phyloP scores from a whole-genome alignment of 1,140 invertebrate genomes.

The Chelonus insularis region DNA sequence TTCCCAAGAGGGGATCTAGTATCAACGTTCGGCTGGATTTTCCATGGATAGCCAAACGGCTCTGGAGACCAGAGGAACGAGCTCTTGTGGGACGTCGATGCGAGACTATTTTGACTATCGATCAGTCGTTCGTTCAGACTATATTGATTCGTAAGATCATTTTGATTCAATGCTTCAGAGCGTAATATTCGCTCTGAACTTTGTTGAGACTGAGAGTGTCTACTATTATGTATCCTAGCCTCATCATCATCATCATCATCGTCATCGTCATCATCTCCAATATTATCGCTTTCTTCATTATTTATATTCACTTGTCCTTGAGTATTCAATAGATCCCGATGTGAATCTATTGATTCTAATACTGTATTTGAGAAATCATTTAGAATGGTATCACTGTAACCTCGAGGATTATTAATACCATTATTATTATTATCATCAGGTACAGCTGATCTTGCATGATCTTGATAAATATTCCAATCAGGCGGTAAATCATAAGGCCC shows the following conservation, averaged over 20 bases:
- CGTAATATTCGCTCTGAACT: not conserved
- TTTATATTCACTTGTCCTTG: too few relatives aligned
- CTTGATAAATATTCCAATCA: slow-evolving; percentile 9
- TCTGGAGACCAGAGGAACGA: slow-evolving; percentile 7
- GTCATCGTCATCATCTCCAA: too few relatives aligned
- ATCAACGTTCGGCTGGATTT: not conserved
- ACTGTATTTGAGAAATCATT: not conserved
- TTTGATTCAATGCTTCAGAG: too few relatives aligned
- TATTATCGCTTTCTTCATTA: too few relatives aligned
- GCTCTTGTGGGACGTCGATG: not conserved
- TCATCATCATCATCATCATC: not conserved
- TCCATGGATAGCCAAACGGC: slow-evolving; percentile 8
- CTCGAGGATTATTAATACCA: not conserved
- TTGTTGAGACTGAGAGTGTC: not conserved
- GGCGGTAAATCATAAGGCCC: slow-evolving; percentile 19
- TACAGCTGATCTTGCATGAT: not conserved
- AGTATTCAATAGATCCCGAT: not conserved
- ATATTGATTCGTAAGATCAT: not conserved
- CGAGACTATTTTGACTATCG: not conserved
- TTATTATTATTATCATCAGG: not conserved
- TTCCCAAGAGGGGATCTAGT: not conserved
- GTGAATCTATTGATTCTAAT: not conserved
- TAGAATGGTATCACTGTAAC: not conserved
- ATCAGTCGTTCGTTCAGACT: not conserved
- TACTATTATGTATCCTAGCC: not conserved